phyloP scores from a whole-genome alignment of 1,140 invertebrate species.

The Zaprionus lachaisei region DNA sequence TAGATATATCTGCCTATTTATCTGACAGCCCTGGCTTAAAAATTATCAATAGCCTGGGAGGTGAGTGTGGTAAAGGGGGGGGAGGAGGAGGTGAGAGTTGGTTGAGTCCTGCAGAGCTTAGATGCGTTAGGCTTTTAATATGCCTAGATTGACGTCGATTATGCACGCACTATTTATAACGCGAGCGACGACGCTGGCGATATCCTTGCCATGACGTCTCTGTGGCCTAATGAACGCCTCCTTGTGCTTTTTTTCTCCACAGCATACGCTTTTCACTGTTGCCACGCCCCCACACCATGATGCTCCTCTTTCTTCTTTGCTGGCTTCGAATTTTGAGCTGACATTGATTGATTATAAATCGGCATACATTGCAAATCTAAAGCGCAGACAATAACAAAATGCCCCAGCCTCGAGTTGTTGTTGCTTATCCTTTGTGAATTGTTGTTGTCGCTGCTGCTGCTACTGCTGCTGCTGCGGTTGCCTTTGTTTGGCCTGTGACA shows the following conservation, averaged over 20 bases:
- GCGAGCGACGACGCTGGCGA: slow-evolving; percentile 30
- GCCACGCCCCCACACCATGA: background rate
- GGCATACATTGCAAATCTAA: slow-evolving; percentile 82
- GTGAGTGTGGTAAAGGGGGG: background rate
- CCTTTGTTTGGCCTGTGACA: slow-evolving; percentile 81
- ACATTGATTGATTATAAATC: slow-evolving; percentile 83
- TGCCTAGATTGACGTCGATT: slow-evolving; percentile 80
- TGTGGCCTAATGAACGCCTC: slow-evolving; percentile 74
- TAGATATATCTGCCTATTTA: slow-evolving; percentile 3
- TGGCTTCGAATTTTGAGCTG: slow-evolving; percentile 78
- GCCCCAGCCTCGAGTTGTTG: slow-evolving; percentile 34
- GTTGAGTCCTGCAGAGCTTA: slow-evolving; percentile 18
- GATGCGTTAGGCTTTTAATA: slow-evolving; percentile 76
- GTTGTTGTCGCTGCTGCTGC: slow-evolving; percentile 11
- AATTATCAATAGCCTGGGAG: slow-evolving; percentile 26
- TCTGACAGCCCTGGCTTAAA: slow-evolving; percentile 10
- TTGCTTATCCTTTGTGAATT: slow-evolving; percentile 71
- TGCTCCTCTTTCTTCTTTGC: background rate
- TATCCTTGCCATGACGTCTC: slow-evolving; percentile 74
- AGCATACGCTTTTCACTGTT: slow-evolving; percentile 71
- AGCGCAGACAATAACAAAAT: slow-evolving; percentile 76
- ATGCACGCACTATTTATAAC: slow-evolving; percentile 82
- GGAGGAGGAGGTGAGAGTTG: background rate
- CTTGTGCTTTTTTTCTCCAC: slow-evolving; percentile 32
- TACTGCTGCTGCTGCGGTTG: slow-evolving; percentile 65